These are phyloP conservation scores for Bombyx mori DNA, from an alignment of 1,140 invertebrate genomes.

Conservation along the genomic window ASM3026992v2 NC_085129.1:14972001-14972500, in stretches of 20 bases:
- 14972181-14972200: too few species aligned
- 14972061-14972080: too few species aligned
- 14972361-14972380: slow-evolving; percentile 33
- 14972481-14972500: slow-evolving; percentile 42
- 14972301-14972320: slow-evolving; percentile 51
- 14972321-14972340: slow-evolving; percentile 45
- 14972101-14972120: too few species aligned
- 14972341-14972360: slow-evolving; percentile 39
- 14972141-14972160: too few species aligned
- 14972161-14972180: too few species aligned
- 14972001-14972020: slow-evolving; percentile 49
- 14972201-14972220: too few species aligned
- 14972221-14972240: slow-evolving; percentile 36
- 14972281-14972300: slow-evolving; percentile 50
- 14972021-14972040: slow-evolving; percentile 40
- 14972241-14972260: slow-evolving; percentile 54
- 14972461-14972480: slow-evolving; percentile 33
- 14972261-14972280: slow-evolving; percentile 49
- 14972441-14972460: slow-evolving; percentile 32
- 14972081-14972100: too few species aligned
- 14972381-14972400: slow-evolving; percentile 15
- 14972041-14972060: slow-evolving; percentile 7
- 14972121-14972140: too few species aligned
- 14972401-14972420: slow-evolving; percentile 6
- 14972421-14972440: slow-evolving; percentile 5